Base-by-base conservation (phyloP, 2,888 invertebrate species). In the Saturnia japonica region DNA sequence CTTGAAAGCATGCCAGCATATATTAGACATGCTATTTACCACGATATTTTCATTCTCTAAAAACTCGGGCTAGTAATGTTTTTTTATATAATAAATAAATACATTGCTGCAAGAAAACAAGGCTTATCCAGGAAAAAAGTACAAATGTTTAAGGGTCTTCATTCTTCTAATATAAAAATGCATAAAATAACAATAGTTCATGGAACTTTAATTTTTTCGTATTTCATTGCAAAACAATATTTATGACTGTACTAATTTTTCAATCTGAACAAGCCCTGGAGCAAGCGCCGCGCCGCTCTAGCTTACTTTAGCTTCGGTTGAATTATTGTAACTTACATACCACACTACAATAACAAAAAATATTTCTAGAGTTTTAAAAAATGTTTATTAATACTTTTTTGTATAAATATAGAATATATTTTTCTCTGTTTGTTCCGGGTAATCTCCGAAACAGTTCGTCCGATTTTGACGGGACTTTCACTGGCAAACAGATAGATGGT, bases 221-320 rank as follows among this genome's bases (percentile, higher is more conserved):
- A 90, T 87, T 88, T 83, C 88, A 83, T 88, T 88, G 88, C 88
- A 88, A 89, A 88, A 82, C 89, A 88, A 88, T 89, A 88, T 90
- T 90, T 89, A 90, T 84, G 90, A 88, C 86, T 82, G 86, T 84
- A 82, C 89, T 88, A 87, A 90, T 90, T 89, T 88, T 90, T 89
- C 88, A 88, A 79, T 78, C 73, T 76, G 73, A 87, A 89, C 89
- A 86, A 81, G 86, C 88, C 87, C 87, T 75, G 80, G 80, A 85
- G 89, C 88, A 82, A 76, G 78, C 77, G 70, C 74, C 78, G 78
- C 77, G 70, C 74, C 78, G 77, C 11, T 69, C 45, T 77, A 70
- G 78, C 76, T 83, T 83, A 81, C 81, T 80, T 80, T 79, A 76
- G 78, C 81, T 40, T 60, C 70, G 51, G 64, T 66, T 69, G 25